A percentile compares a stretch with the other conserved stretches of the same genome.
Evolutionary conservation across 1,140 invertebrate species (phyloP).

Genomic region (Mesaphorura yosii): DNA sequence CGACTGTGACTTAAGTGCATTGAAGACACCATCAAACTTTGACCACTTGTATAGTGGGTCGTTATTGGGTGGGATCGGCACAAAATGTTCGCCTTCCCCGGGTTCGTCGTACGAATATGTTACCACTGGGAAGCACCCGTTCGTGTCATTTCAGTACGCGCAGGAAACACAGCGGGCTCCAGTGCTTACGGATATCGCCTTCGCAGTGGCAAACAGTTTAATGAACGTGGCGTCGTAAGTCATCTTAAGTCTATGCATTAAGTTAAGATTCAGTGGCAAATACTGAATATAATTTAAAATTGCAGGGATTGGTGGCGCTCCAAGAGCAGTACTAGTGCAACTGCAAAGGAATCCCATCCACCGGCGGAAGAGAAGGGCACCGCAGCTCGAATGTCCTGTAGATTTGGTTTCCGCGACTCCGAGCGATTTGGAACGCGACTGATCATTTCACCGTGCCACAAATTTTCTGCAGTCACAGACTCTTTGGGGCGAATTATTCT

Average conservation of each 20-base stretch:
- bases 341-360: not conserved
- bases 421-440: constrained; percentile 59
- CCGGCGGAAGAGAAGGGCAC: no score
- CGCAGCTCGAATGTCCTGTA: constrained; percentile 41
- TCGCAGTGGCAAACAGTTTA: constrained; percentile 66
- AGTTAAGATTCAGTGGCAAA: constrained; percentile 15
- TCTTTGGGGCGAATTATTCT: constrained; percentile 73
- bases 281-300: constrained; percentile 23
- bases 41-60: constrained; percentile 75
- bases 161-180: constrained; percentile 67
- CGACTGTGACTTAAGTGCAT: constrained; percentile 65
- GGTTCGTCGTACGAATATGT: constrained; percentile 65
- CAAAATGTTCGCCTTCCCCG: constrained; percentile 54
- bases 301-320: constrained; percentile 37
- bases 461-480: constrained; percentile 69
- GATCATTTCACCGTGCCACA: constrained; percentile 63
- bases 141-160: constrained; percentile 75
- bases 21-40: constrained; percentile 63
- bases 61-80: constrained; percentile 61
- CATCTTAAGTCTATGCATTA: not conserved
- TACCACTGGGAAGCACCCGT: constrained; percentile 69
- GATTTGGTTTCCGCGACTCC: constrained; percentile 55
- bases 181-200: constrained; percentile 69
- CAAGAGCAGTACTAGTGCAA: not conserved
- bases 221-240: constrained; percentile 65